These are phyloP conservation scores for Gibbula magus DNA, from an alignment of 2,888 invertebrate genomes.

Conservation along the genomic window DNA sequence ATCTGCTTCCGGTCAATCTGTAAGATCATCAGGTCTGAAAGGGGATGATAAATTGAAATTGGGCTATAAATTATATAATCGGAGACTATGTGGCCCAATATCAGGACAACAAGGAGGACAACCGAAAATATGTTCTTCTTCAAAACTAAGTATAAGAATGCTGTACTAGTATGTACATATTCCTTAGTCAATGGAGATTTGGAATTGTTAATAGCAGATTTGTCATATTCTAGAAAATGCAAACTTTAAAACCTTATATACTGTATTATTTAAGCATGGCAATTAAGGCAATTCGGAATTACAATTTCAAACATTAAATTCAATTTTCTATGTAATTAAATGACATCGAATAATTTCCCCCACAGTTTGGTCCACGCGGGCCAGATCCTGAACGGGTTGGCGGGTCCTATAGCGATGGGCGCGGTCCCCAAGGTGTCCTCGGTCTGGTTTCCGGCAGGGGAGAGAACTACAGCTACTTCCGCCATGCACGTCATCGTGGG, in stretches of 20 bases:
- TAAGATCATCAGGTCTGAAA: too few species aligned
- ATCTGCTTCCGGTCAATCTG: too few species aligned
- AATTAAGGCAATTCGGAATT: too few species aligned
- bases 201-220: neutral
- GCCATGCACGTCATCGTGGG: conserved; percentile 1
- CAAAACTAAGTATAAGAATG: neutral
- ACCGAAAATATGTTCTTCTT: neutral
- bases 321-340: too few species aligned
- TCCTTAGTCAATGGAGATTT: too few species aligned
- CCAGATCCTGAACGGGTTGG: conserved; percentile 71
- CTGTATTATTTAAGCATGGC: too few species aligned
- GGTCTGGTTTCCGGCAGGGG: conserved; percentile 72
- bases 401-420: conserved; percentile 70
- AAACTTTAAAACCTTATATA: neutral
- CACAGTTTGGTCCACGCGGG: conserved; percentile 66
- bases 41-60: too few species aligned
- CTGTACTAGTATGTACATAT: neutral
- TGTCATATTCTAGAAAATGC: neutral
- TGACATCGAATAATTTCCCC: neutral
- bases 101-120: too few species aligned
- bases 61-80: too few species aligned
- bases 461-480: conserved; percentile 73
- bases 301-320: too few species aligned
- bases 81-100: too few species aligned
- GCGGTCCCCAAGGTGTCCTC: conserved; percentile 71